A percentile compares a stretch with the other conserved stretches of the same genome.
These are phyloP conservation scores for Rhagonycha fulva DNA, from an alignment of 2,888 invertebrate species.

Conservation along the genomic window DNA sequence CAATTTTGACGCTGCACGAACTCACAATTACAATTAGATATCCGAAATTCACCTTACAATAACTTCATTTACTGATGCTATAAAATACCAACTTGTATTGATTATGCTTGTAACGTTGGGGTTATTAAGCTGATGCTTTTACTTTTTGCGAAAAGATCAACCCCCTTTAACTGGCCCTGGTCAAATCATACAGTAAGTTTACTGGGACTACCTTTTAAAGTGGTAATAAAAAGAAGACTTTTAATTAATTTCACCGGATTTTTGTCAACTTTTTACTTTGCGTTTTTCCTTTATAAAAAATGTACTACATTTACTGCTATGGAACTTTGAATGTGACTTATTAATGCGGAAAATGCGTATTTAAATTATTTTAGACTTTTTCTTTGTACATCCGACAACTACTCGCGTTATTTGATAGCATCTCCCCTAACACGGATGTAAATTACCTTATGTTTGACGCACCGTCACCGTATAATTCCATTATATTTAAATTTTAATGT, in stretches of 20 bases:
- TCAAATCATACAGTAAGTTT: no score
- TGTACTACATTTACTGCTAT: neutral
- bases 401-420: conserved; percentile 2
- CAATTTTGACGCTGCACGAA: neutral
- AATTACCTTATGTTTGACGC: conserved; percentile 12
- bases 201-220: no score
- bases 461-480: neutral
- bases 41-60: no score
- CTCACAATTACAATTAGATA: no score
- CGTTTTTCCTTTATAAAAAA: neutral
- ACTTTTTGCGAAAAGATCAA: no score
- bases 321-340: neutral
- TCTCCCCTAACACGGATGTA: conserved; percentile 9
- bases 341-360: neutral
- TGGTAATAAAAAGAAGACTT: no score
- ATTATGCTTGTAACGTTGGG: no score
- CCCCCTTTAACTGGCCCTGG: no score
- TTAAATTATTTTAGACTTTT: neutral
- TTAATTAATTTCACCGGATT: no score
- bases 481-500: neutral
- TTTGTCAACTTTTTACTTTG: neutral
- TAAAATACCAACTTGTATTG: no score
- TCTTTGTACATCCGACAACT: neutral
- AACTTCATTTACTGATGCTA: no score
- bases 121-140: no score